A percentile compares a stretch with the other conserved stretches of the same genome.
phyloP scores from a whole-genome alignment of 2,797 vertebrate species.

The Pangasius djambal region DNA sequence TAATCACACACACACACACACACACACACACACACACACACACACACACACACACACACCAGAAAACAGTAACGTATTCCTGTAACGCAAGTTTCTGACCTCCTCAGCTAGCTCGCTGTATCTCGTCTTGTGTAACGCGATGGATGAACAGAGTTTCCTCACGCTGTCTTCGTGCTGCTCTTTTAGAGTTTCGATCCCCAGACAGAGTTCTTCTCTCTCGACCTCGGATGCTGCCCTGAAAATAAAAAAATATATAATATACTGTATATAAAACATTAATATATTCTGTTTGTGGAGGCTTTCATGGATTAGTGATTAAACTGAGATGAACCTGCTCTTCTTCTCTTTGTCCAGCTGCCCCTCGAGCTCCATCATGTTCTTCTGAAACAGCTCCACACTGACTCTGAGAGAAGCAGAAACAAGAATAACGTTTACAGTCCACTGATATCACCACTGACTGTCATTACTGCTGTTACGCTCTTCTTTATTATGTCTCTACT shows the following conservation, averaged over 20 bases:
- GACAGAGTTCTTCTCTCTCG: conserved; percentile 51
- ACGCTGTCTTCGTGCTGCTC: conserved; percentile 59
- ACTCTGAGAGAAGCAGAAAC: conserved; percentile 44
- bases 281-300: neutral
- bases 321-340: conserved; percentile 33
- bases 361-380: conserved; percentile 56
- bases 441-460: neutral
- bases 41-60: neutral
- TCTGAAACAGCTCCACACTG: conserved; percentile 56
- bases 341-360: conserved; percentile 51
- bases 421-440: neutral
- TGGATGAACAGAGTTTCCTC: conserved; percentile 54
- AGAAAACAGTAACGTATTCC: neutral
- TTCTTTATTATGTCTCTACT: neutral
- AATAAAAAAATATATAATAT: neutral
- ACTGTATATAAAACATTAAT: neutral
- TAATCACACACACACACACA: neutral
- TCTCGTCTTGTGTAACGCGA: conserved; percentile 45
- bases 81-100: neutral
- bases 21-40: neutral
- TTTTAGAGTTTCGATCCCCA: conserved; percentile 50
- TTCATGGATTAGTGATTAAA: neutral
- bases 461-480: no score
- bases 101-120: conserved; percentile 63
- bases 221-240: conserved; percentile 47